Conservation (phyloP, 2,113 vertebrate species). For the Percina caprodes region DNA sequence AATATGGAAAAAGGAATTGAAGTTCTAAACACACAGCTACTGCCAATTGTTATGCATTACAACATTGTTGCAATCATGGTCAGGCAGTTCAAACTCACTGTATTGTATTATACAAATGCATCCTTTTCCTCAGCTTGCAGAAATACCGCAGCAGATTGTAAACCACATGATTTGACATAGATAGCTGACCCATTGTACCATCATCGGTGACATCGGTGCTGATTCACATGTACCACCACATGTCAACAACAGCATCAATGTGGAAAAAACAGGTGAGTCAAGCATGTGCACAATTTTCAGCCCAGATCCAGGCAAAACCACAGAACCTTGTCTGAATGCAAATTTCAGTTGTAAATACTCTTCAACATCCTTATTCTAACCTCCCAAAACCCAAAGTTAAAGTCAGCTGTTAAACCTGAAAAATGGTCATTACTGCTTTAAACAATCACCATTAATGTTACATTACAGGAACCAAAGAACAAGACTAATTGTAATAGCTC, state of each 20-base stretch:
- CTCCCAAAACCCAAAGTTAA: constrained; percentile 27
- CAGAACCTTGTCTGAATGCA: constrained; percentile 26
- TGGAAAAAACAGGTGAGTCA: constrained; percentile 46
- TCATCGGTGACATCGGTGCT: constrained; percentile 24
- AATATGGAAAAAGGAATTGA: constrained; percentile 11
- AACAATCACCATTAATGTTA: constrained; percentile 46
- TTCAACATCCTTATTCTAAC: constrained; percentile 12
- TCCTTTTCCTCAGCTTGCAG: constrained; percentile 17
- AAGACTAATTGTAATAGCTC: constrained; percentile 38
- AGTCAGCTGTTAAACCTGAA: neutral
- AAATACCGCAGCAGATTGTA: constrained; percentile 22
- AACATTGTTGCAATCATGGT: neutral
- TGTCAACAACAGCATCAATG: constrained; percentile 36
- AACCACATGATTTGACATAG: constrained; percentile 44
- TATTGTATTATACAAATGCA: neutral
- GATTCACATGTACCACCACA: constrained; percentile 37
- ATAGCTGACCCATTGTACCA: constrained; percentile 29
- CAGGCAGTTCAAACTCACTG: neutral
- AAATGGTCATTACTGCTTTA: constrained; percentile 31
- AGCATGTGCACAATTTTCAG: constrained; percentile 47
- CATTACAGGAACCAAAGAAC: constrained; percentile 37
- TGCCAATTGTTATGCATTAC: neutral
- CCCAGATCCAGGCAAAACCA: constrained; percentile 7
- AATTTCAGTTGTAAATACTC: constrained; percentile 33
- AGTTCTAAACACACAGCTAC: neutral